phyloP scores from a whole-genome alignment of 2,888 invertebrate genomes.

The Strigamia crassipes region DNA sequence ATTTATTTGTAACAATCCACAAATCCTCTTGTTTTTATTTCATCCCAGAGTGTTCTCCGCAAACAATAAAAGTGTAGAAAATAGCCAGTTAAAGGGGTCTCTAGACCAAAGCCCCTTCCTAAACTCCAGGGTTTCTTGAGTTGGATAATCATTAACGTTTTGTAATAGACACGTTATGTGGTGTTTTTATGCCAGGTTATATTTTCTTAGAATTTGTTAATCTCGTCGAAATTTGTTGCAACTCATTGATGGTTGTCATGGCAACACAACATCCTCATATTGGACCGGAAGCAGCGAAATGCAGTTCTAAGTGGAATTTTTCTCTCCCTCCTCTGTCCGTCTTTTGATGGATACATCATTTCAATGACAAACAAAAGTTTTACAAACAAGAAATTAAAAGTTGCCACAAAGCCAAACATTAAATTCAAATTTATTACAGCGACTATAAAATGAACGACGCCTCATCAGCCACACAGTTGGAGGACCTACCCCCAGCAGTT shows the following conservation, averaged over 20 bases:
- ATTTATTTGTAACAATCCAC: too few species aligned
- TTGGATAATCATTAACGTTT: too few species aligned
- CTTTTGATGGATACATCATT: neutral
- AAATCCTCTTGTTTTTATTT: too few species aligned
- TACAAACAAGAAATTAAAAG: neutral
- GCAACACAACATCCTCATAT: neutral
- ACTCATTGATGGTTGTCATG: slow-evolving; percentile 1
- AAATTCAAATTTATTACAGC: slow-evolving; percentile 14
- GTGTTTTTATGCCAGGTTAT: too few species aligned
- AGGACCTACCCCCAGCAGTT: neutral
- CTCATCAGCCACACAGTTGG: slow-evolving; percentile 34
- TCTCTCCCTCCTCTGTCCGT: too few species aligned
- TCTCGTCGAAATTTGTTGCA: neutral
- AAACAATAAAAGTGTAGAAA: too few species aligned
- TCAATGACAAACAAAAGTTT: neutral
- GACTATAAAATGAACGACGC: neutral
- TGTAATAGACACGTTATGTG: too few species aligned
- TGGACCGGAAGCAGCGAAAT: slow-evolving; percentile 15
- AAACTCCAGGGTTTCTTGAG: too few species aligned
- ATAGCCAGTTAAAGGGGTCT: too few species aligned
- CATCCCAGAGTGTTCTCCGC: too few species aligned
- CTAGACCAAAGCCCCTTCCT: too few species aligned
- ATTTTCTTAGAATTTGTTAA: neutral
- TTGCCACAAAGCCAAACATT: neutral
- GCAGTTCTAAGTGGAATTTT: slow-evolving; percentile 9